Base-by-base conservation (phyloP, 2,888 invertebrate genomes). In the Mesochorus sp. region DNA sequence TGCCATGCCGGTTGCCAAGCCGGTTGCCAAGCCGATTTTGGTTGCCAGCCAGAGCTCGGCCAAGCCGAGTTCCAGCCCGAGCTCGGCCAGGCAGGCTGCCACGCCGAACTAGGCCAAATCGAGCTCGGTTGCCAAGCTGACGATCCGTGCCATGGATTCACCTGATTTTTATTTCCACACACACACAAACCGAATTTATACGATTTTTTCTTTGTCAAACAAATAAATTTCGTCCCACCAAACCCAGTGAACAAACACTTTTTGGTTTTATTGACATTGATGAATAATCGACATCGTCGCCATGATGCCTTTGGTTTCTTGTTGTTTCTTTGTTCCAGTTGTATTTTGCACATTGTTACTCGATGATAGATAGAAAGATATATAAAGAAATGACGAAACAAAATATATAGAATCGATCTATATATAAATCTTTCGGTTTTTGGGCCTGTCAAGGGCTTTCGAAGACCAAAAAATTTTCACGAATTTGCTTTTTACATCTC, bases 111-210 rank as follows among this genome's bases (percentile, higher is more conserved):
- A n/a, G n/a, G n/a, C n/a, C 82, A 77, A 28, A 34, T 78, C 55
- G 86, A 78, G 57, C 57, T 57, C 21, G 83, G 70, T 57, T 57
- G 78, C 83, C 81, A 86, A 55, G 81, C 85, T 19, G 83, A 81
- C 19, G 70, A 70, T 24, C 68, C 73, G 14, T 74, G 75, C 78
- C 81, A 81, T n/a, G 79, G 80, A 72, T 67, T 67, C 51, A 84
- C 83, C 85, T 85, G 80, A 81, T 77, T 67, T 72, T 66, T 73
- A n/a, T n/a, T 67, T 39, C 34, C 61, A 64, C 42, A 67, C 44
- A 79, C 67, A 53, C 44, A 55, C 26, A 49, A 44, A 70, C 34
- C 55, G 0, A 24, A 17, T 34, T 57, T 55, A 61, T 10, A n/a
- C 21, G 24, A 24, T 31, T 31, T 62, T 42, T n/a, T 19, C 44